Base-by-base conservation (phyloP, 2,888 invertebrate species). In the Athalia circularis region DNA sequence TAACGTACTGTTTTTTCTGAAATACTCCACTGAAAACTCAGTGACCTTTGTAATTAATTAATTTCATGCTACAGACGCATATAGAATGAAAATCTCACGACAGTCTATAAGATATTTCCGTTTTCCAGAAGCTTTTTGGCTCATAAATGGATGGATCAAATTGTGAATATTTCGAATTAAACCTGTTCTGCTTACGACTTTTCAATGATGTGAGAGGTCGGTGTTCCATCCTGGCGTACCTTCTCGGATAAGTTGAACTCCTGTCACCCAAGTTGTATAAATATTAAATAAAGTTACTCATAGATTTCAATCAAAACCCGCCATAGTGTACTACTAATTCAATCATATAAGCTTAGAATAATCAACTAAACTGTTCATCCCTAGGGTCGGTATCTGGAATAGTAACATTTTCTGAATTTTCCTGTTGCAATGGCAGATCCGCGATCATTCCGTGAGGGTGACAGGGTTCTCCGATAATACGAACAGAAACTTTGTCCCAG, bases 401-500 rank as follows among this genome's bases (percentile, higher is more conserved):
- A 80, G 80, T 80, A 45, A 77, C 78, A 76, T 82, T 82, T 79
- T 82, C 81, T 79, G 79, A 68, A 57, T 80, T 79, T 57, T 83
- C 82, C 43, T 79, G 81, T 70, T 79, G 82, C 61, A 79, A 76
- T 65, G 76, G 80, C 50, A 78, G 72, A 65, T 68, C 79, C 1
- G 79, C 64, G 74, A 80, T 79, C 29, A 82, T 80, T 81, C 82
- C 80, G 43, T 76, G 76, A 47, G 76, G 75, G 47, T 61, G 70
- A 70, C 80, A 82, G 68, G 82, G 79, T 72, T 80, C 84, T 80
- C 82, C 84, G 82, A 83, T 81, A 80, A 84, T 82, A 81, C 82
- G 83, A 76, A 83, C 84, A 57, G 84, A 83, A 78, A 86, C 86
- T 82, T 84, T 87, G 81, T 83, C 84, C 87, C 82, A 86, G 80